These are phyloP conservation scores for Hylia prasina DNA, from an alignment of 2,113 vertebrate species.

Conservation along the genomic window DNA sequence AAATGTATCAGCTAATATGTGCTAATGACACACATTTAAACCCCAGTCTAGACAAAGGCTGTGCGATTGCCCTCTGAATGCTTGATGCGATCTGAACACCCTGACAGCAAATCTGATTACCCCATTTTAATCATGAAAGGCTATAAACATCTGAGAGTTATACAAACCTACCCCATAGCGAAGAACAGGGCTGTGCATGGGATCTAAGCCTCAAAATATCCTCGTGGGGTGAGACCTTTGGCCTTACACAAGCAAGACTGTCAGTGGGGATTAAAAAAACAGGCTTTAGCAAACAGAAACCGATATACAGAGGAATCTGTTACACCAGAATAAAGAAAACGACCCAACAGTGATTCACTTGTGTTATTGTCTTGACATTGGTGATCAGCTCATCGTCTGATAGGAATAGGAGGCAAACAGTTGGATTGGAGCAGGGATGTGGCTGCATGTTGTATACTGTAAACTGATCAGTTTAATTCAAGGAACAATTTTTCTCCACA, in stretches of 20 bases:
- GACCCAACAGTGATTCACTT: not conserved
- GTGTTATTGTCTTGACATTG: not conserved
- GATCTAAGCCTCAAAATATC: not conserved
- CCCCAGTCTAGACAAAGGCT: conserved; percentile 50
- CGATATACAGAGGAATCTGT: not conserved
- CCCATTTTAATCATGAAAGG: not conserved
- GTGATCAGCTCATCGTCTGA: not conserved
- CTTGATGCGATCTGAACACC: not conserved
- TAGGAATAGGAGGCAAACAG: not conserved
- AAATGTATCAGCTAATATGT: conserved; percentile 50
- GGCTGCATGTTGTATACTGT: not conserved
- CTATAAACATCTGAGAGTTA: not conserved
- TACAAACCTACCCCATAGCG: not conserved
- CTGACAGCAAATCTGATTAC: conserved; percentile 19
- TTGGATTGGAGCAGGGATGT: not conserved
- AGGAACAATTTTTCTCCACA: not conserved
- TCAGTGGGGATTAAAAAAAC: not conserved
- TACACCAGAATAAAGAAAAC: not conserved
- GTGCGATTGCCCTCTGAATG: conserved; percentile 34
- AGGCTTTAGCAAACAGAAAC: not conserved
- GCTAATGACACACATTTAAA: conserved; percentile 47
- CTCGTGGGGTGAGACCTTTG: not conserved
- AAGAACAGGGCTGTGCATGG: not conserved
- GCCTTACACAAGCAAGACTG: not conserved
- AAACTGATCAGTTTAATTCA: not conserved